Conservation (phyloP, 2,113 vertebrate genomes). For the Tautogolabrus adspersus region DNA sequence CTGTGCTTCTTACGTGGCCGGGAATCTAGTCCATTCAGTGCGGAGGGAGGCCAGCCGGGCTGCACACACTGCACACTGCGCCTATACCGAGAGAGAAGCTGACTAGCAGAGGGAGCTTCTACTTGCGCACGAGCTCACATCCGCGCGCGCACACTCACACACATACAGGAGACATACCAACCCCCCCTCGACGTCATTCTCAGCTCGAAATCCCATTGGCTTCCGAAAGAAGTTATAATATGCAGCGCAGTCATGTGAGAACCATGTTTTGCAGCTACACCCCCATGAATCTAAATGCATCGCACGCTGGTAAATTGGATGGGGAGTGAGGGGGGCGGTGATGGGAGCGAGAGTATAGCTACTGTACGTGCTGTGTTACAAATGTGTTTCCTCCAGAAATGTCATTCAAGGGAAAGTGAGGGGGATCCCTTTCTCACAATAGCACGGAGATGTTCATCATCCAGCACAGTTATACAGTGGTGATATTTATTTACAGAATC, state of each 20-base stretch:
- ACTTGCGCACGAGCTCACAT: constrained; percentile 1
- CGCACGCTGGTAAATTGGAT: constrained; percentile 67
- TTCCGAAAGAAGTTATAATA: constrained; percentile 35
- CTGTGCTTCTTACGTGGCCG: constrained; percentile 90
- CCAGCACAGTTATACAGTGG: neutral
- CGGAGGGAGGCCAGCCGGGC: constrained; percentile 80
- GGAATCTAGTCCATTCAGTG: constrained; percentile 85
- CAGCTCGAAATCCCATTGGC: constrained; percentile 71
- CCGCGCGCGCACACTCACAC: constrained; percentile 33
- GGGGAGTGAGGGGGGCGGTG: constrained; percentile 17
- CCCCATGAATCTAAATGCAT: constrained; percentile 70
- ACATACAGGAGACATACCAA: neutral
- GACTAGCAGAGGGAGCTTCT: constrained; percentile 41
- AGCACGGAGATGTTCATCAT: neutral
- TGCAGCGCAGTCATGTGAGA: constrained; percentile 73
- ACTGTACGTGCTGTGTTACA: constrained; percentile 75
- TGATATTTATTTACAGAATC: neutral
- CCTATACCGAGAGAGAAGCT: constrained; percentile 69
- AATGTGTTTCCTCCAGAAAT: constrained; percentile 75
- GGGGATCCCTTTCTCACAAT: constrained; percentile 42
- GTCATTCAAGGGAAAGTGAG: constrained; percentile 61
- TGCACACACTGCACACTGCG: constrained; percentile 69
- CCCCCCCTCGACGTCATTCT: constrained; percentile 72
- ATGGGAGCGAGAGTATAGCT: constrained; percentile 53
- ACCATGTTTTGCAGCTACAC: constrained; percentile 58